These are phyloP conservation scores for Drosophila birchii DNA, from an alignment of 2,888 invertebrate genomes.

Conservation along the genomic window DNA sequence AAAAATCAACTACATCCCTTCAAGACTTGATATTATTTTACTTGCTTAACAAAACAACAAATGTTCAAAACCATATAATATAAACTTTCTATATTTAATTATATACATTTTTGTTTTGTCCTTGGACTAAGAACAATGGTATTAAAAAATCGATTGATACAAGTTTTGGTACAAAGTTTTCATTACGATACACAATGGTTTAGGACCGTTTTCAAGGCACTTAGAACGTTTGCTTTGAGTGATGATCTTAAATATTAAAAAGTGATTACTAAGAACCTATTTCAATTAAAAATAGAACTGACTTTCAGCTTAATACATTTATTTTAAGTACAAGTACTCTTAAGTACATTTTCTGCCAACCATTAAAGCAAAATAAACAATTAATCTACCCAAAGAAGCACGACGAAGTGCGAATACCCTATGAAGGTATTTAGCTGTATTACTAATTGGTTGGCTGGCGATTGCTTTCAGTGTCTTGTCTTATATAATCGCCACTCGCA, in stretches of 20 bases:
- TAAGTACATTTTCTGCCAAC: background rate
- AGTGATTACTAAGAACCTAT: background rate
- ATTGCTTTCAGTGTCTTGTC: conserved; percentile 7
- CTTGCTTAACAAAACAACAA: background rate
- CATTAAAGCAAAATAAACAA: background rate
- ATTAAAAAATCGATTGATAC: too few relatives aligned
- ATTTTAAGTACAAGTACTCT: too few relatives aligned
- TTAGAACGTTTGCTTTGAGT: background rate
- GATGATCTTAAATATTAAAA: background rate
- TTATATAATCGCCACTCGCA: conserved; percentile 21
- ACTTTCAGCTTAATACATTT: background rate
- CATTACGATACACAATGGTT: too few relatives aligned
- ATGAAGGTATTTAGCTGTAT: conserved; percentile 1
- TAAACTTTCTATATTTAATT: too few relatives aligned
- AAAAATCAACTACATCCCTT: background rate
- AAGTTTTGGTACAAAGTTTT: too few relatives aligned
- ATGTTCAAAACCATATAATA: background rate
- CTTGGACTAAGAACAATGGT: too few relatives aligned
- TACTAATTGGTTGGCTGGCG: conserved; percentile 14
- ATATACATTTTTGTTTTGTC: too few relatives aligned
- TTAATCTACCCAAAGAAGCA: conserved; percentile 1
- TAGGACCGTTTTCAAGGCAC: too few relatives aligned
- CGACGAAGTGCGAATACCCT: conserved; percentile 12
- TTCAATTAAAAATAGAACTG: background rate
- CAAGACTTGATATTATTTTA: background rate